Base-by-base conservation (phyloP, 2,888 invertebrate species). In the Lasiommata megera region DNA sequence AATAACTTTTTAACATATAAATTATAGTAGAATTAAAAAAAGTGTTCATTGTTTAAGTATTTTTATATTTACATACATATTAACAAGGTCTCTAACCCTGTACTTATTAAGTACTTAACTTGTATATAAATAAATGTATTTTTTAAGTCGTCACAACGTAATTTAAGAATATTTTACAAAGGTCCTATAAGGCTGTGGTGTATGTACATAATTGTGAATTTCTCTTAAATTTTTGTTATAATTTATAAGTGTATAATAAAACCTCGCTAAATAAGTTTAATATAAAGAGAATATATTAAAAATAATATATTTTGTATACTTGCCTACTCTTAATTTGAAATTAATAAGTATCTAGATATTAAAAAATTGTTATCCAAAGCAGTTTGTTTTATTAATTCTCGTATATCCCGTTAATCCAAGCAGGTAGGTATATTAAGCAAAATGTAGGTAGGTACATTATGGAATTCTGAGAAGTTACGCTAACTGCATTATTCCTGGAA, bases 151-250 rank as follows among this genome's bases (percentile, higher is more conserved):
- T 67, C 63, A 63, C 66, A 66, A 66, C 64, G 56, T 59, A 55
- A 43, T 58, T 50, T 61, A 62, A 62, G 44, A 17, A 60, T 70
- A 67, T 63, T 75, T 79, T 77, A 77, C 73, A 77, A 86, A 80
- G 80, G 81, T 87, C 79, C 79, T 73, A 64, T 74, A 74, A 82
- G 83, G 80, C 84, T 87, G 84, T 86, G 79, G 82, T 85, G 79
- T 86, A 82, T 87, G 83, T 88, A 88, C 80, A 85, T 85, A 80
- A 80, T 66, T 86, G 82, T 83, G 80, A 81, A 82, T 82, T 74
- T 44, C 44, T 38, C 43, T 38, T 12, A 46, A n/a, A n/a, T n/a
- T 54, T 23, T 48, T 47, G 23, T 46, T 46, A 6, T 38, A 16
- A 3, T 23, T 37, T 31, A 6, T 54, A 46, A 31, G 29, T 56